Base-by-base conservation (phyloP, 2,113 vertebrate species). In the Heteronetta atricapilla region DNA sequence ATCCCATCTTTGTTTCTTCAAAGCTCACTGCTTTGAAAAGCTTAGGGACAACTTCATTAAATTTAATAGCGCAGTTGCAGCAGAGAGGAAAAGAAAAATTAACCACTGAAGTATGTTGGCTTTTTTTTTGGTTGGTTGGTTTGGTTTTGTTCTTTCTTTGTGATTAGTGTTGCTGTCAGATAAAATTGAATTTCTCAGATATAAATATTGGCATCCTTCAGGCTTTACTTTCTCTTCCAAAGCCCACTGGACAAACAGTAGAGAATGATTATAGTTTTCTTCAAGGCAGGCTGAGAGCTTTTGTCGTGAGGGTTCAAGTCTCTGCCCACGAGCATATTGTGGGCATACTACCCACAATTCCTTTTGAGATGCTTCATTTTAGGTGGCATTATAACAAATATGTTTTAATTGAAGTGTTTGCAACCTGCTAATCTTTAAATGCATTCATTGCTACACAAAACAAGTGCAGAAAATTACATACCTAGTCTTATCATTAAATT, bases 151-250 rank as follows among this genome's bases (percentile, higher is more conserved):
- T 77, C 7, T 44, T 92, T 74, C 42, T 82, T 21, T 80, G 34
- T 81, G 66, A 81, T 79, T 82, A 73, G 33, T 70, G 52, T 53
- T 64, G 48, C 83, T 90, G 36, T 86, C 38, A 83, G 85, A 76
- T 88, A 72, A 91, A 94, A 93, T 13, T 38, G 8, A 90, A 73
- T 90, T 90, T 93, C 63, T 92, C 52, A 79, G 56, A 80, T 58
- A 79, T 53, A 80, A 90, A 91, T 77, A 90, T 85, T 63, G 78
- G 28, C 72, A 83, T 82, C 44, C 26, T 77, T 94, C 72, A 88
- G 21, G 33, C 33, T 92, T 80, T 48, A 23, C 20, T 82, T 16
- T 73, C 40, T 94, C 36, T 75, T 88, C 28, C 55, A 69, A 76
- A 91, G 21, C 40, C 48, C 50, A 50, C 6, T 69, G 70, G 66